phyloP scores from a whole-genome alignment of 2,888 invertebrate species.

The Lissonota sp. region DNA sequence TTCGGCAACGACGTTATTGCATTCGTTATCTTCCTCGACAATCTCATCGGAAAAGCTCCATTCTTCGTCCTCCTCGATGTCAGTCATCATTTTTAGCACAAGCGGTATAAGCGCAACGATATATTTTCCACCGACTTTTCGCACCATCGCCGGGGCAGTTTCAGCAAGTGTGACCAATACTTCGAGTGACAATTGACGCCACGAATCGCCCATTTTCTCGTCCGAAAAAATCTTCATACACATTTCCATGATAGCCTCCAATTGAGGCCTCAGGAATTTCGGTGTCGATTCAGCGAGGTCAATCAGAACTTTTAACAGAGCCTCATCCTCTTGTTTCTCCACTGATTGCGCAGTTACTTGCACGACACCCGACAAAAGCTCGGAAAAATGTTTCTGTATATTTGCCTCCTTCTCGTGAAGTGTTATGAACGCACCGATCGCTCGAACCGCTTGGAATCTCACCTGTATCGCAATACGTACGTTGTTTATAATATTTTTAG shows the following conservation, averaged over 20 bases:
- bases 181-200: conserved; percentile 96
- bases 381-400: conserved; percentile 94
- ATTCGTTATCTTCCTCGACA: conserved; percentile 96
- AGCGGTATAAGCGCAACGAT: conserved; percentile 92
- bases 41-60: conserved; percentile 95
- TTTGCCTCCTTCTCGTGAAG: conserved; percentile 97
- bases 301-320: conserved; percentile 95
- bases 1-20: conserved; percentile 97
- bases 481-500: neutral
- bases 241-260: conserved; percentile 94
- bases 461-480: conserved; percentile 81
- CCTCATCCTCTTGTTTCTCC: conserved; percentile 94
- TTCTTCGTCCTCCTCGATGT: conserved; percentile 95
- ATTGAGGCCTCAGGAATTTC: conserved; percentile 94
- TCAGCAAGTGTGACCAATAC: conserved; percentile 95
- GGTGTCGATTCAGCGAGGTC: conserved; percentile 97
- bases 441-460: conserved; percentile 92
- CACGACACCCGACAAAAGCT: conserved; percentile 92
- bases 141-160: conserved; percentile 97
- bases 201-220: conserved; percentile 89
- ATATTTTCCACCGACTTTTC: conserved; percentile 95
- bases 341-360: conserved; percentile 92
- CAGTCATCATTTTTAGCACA: conserved; percentile 97
- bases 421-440: conserved; percentile 94
- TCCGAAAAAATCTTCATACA: conserved; percentile 90